Evolutionary conservation across 2,888 invertebrate species (phyloP).

Genomic region (Scelioninae gen. 2): DNA sequence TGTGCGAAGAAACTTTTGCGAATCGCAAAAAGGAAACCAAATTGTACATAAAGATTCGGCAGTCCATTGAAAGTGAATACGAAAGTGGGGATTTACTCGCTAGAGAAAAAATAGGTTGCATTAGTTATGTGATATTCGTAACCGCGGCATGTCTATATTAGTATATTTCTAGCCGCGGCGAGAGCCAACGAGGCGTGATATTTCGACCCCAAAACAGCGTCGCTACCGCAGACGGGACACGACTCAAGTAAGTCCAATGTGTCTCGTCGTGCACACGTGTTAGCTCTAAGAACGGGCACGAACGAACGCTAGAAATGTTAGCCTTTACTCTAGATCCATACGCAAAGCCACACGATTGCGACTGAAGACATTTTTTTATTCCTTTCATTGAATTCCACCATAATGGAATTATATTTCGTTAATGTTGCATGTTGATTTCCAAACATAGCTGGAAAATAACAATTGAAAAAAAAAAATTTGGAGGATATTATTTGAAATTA

Average conservation of each 20-base stretch:
- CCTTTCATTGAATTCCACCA: too few species aligned
- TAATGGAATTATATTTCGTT: too few species aligned
- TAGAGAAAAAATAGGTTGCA: slow-evolving; percentile 45
- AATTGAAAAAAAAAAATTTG: too few species aligned
- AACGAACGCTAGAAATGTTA: slow-evolving; percentile 44
- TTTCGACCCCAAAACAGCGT: slow-evolving; percentile 85
- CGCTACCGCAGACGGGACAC: slow-evolving; percentile 80
- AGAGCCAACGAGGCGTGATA: slow-evolving; percentile 82
- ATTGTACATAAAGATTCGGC: slow-evolving; percentile 17
- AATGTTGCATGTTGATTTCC: too few species aligned
- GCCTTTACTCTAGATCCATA: slow-evolving; percentile 26
- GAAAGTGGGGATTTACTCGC: slow-evolving; percentile 28
- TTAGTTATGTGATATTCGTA: slow-evolving; percentile 44
- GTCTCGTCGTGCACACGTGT: slow-evolving; percentile 64
- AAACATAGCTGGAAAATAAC: too few species aligned
- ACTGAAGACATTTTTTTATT: too few species aligned
- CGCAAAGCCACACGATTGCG: slow-evolving; percentile 26
- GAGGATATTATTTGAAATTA: too few species aligned
- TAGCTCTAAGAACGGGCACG: slow-evolving; percentile 49
- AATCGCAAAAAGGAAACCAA: not conserved
- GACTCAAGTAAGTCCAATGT: slow-evolving; percentile 83
- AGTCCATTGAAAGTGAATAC: slow-evolving; percentile 16
- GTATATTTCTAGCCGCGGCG: slow-evolving; percentile 81
- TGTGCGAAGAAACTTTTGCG: slow-evolving; percentile 8
- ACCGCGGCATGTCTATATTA: slow-evolving; percentile 71